Percentiles rank a stretch among this genome's conserved stretches.
phyloP scores from a whole-genome alignment of 2,888 invertebrate genomes.

The Lasioglossum malachurum region DNA sequence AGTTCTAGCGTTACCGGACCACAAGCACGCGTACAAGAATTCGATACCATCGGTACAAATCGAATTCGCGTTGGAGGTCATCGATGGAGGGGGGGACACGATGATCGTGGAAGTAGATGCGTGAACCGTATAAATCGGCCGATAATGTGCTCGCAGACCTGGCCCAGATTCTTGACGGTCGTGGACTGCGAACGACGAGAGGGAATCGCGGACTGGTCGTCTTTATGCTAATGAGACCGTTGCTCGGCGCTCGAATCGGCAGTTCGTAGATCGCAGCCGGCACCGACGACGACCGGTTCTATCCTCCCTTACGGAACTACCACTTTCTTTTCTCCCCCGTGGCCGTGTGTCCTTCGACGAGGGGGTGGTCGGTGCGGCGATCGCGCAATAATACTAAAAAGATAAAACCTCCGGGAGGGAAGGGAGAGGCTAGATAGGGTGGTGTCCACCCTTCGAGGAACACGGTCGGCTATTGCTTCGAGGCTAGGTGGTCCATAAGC shows the following conservation, averaged over 20 bases:
- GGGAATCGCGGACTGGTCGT: constrained; percentile 35
- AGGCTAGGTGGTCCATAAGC: constrained; percentile 77
- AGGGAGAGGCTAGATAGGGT: constrained; percentile 42
- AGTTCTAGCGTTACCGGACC: too few species aligned
- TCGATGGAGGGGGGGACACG: neutral
- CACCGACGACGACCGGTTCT: constrained; percentile 21
- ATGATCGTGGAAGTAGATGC: neutral
- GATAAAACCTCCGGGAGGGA: constrained; percentile 80
- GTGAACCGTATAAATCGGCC: constrained; percentile 15
- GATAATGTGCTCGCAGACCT: constrained; percentile 15
- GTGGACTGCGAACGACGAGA: constrained; percentile 24
- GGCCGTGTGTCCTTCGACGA: constrained; percentile 33
- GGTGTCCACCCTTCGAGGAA: constrained; percentile 77
- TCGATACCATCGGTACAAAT: too few species aligned
- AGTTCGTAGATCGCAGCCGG: constrained; percentile 64
- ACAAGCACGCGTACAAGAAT: too few species aligned
- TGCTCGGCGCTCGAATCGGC: constrained; percentile 52
- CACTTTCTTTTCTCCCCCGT: constrained; percentile 43
- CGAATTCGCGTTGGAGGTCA: too few species aligned
- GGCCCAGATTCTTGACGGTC: constrained; percentile 17
- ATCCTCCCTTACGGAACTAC: constrained; percentile 34
- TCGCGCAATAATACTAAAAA: constrained; percentile 84
- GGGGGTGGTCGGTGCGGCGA: constrained; percentile 78
- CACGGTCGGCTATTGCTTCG: constrained; percentile 75
- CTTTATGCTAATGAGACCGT: constrained; percentile 71